Evolutionary conservation across 1,140 invertebrate genomes (phyloP).

Genomic region (Bombus difficillimus): DNA sequence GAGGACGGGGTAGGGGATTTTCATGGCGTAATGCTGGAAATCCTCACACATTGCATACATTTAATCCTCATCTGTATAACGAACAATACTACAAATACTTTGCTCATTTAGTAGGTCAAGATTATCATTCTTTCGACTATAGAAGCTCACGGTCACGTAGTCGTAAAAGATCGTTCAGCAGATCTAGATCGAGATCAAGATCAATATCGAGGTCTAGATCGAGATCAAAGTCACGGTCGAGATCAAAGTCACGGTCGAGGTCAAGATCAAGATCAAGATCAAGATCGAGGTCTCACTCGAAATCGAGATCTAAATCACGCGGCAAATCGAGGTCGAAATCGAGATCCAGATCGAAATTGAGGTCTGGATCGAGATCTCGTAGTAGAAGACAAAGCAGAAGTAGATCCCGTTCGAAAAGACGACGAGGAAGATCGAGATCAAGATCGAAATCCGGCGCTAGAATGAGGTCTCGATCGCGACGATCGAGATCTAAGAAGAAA

Average conservation of each 20-base stretch:
- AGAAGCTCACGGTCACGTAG: conserved; percentile 80
- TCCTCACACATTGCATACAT: conserved; percentile 55
- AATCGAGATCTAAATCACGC: conserved; percentile 58
- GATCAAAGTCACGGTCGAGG: conserved; percentile 26
- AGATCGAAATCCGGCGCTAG: conserved; percentile 48
- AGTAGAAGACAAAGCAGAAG: conserved; percentile 63
- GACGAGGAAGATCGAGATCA: conserved; percentile 64
- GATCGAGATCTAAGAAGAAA: conserved; percentile 34
- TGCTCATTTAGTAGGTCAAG: conserved; percentile 77
- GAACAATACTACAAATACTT: conserved; percentile 81
- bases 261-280: conserved; percentile 44
- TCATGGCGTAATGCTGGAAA: conserved; percentile 63
- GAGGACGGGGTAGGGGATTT: conserved; percentile 64
- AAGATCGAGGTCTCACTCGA: conserved; percentile 54
- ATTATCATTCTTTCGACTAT: conserved; percentile 72
- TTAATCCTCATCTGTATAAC: conserved; percentile 77
- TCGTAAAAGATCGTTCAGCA: conserved; percentile 58
- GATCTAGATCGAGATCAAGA: conserved; percentile 71
- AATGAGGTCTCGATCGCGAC: conserved; percentile 54
- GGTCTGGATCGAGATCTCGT: conserved; percentile 59
- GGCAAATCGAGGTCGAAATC: conserved; percentile 60
- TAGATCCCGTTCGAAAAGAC: conserved; percentile 55
- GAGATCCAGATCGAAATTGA: conserved; percentile 41
- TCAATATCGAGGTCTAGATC: conserved; percentile 60
- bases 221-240: conserved; percentile 67